Percentiles rank a stretch among this genome's conserved stretches.
Evolutionary conservation across 2,888 invertebrate species (phyloP).

Genomic region (Drosophila pseudotalamancana): DNA sequence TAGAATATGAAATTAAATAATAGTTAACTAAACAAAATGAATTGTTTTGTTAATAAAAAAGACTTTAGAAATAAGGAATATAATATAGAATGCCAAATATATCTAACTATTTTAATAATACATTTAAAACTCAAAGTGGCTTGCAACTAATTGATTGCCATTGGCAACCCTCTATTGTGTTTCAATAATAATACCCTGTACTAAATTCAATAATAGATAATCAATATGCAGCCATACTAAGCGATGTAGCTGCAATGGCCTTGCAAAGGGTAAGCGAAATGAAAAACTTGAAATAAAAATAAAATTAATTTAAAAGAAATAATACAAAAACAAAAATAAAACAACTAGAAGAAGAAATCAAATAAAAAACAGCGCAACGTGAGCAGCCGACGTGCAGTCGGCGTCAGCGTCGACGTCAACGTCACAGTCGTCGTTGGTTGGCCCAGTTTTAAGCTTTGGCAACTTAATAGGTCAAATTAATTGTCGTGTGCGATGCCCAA

Average conservation of each 20-base stretch:
- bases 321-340: background rate
- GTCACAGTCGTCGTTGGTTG: constrained; percentile 25
- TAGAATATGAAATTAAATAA: too few species aligned
- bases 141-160: too few species aligned
- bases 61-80: too few species aligned
- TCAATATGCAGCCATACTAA: constrained; percentile 2
- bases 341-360: constrained; percentile 3
- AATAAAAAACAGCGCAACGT: constrained; percentile 1
- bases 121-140: too few species aligned
- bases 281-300: constrained; percentile 26
- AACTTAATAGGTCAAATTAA: constrained; percentile 55
- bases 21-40: too few species aligned
- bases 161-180: background rate
- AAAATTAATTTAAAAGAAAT: constrained; percentile 5
- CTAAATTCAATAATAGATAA: constrained; percentile 3
- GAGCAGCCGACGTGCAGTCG: constrained; percentile 1
- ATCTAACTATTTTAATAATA: too few species aligned
- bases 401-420: constrained; percentile 12
- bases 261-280: constrained; percentile 6
- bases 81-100: too few species aligned
- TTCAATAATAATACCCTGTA: background rate
- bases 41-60: too few species aligned
- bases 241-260: constrained; percentile 3
- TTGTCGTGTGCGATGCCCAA: constrained; percentile 37
- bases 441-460: constrained; percentile 60